A percentile compares a stretch with the other conserved stretches of the same genome.
Conservation (phyloP, 2,797 vertebrate genomes). For the Pogoniulus pusillus region DNA sequence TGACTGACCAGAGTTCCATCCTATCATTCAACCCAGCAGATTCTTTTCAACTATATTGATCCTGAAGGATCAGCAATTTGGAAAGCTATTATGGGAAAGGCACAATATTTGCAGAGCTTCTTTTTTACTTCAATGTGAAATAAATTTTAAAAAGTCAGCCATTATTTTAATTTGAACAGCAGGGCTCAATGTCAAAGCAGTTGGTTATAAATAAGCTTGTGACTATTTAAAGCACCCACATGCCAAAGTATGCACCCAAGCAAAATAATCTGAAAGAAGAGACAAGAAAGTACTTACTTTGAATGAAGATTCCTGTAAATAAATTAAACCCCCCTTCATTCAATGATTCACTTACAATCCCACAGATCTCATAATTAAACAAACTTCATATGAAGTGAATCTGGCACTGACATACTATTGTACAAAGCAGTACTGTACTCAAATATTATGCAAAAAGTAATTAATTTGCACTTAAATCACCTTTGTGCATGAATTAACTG, state of each 20-base stretch:
- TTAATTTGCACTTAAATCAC: neutral
- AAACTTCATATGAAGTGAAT: neutral
- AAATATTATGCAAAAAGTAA: neutral
- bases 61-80: neutral
- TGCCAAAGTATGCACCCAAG: neutral
- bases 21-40: neutral
- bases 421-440: neutral
- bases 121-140: neutral
- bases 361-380: neutral
- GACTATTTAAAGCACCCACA: neutral
- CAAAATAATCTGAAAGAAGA: neutral
- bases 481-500: neutral
- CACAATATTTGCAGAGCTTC: neutral
- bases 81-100: neutral
- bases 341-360: neutral
- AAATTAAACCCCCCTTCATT: neutral
- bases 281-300: neutral
- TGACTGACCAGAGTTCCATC: neutral
- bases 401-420: neutral
- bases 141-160: slow-evolving; percentile 9
- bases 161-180: slow-evolving; percentile 38
- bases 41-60: neutral
- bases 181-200: slow-evolving; percentile 12
- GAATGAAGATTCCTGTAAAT: neutral
- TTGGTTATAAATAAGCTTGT: slow-evolving; percentile 15